These are phyloP conservation scores for Myrmecobius fasciatus DNA, from an alignment of 2,113 vertebrate genomes.

Conservation along the genomic window DNA sequence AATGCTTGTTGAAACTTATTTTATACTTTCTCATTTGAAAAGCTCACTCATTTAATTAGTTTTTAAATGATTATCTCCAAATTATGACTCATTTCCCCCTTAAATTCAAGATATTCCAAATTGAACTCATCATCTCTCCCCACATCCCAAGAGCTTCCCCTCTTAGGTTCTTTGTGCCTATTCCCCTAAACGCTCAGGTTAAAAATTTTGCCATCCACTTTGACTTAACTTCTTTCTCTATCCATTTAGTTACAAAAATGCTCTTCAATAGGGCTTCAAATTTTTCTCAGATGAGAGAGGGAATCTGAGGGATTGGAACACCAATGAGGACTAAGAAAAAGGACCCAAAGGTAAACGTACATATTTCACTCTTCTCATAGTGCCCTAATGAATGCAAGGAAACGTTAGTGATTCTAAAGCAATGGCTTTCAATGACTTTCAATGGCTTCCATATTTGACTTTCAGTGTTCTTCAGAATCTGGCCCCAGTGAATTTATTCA, in stretches of 20 bases:
- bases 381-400: background rate
- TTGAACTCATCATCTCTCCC: conserved; percentile 19
- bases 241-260: background rate
- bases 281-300: background rate
- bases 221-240: background rate
- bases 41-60: conserved; percentile 23
- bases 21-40: conserved; percentile 24
- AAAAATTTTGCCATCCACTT: background rate
- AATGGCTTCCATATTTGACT: background rate
- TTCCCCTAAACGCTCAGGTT: background rate
- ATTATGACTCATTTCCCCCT: conserved; percentile 10
- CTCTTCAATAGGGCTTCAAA: background rate
- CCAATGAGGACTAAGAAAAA: background rate
- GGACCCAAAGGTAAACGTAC: background rate
- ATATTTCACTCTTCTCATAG: background rate
- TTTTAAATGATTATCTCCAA: conserved; percentile 39
- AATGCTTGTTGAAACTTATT: conserved; percentile 24
- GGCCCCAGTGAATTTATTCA: background rate
- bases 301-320: background rate
- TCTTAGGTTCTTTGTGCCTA: conserved; percentile 20
- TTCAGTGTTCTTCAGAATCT: background rate
- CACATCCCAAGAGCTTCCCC: background rate
- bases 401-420: background rate
- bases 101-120: conserved; percentile 27
- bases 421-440: background rate